A percentile compares a stretch with the other conserved stretches of the same genome.
Evolutionary conservation across 2,113 vertebrate species (phyloP).

Genomic region (Anolis sagrei): DNA sequence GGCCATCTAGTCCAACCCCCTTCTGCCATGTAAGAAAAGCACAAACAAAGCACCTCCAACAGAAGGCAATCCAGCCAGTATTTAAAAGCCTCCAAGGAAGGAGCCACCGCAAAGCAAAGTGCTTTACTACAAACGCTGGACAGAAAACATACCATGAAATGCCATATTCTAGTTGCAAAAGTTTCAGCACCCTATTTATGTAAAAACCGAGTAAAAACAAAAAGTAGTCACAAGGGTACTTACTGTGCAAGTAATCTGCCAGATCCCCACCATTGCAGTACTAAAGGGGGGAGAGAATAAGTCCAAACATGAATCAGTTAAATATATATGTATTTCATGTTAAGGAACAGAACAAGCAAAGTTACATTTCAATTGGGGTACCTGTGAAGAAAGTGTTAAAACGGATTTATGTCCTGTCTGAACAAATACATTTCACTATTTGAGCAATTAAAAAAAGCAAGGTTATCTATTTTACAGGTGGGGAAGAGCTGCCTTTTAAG

Average conservation of each 20-base stretch:
- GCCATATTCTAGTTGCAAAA: background rate
- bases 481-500: background rate
- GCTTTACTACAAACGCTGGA: background rate
- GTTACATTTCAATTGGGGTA: background rate
- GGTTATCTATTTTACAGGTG: background rate
- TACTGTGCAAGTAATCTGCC: slow-evolving; percentile 96
- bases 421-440: no score
- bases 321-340: background rate
- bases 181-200: background rate
- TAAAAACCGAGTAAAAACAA: background rate
- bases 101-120: no score
- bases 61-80: no score
- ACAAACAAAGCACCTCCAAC: no score
- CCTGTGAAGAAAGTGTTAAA: background rate
- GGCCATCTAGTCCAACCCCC: no score
- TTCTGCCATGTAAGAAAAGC: no score
- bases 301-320: background rate
- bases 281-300: slow-evolving; percentile 70
- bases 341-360: background rate
- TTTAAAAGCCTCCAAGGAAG: no score
- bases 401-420: background rate
- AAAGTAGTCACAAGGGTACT: slow-evolving; percentile 68
- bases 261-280: slow-evolving; percentile 98
- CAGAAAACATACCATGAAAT: background rate
- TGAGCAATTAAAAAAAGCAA: background rate